These are phyloP conservation scores for Tetramorium bicarinatum DNA, from an alignment of 2,888 invertebrate genomes.

Conservation along the genomic window DNA sequence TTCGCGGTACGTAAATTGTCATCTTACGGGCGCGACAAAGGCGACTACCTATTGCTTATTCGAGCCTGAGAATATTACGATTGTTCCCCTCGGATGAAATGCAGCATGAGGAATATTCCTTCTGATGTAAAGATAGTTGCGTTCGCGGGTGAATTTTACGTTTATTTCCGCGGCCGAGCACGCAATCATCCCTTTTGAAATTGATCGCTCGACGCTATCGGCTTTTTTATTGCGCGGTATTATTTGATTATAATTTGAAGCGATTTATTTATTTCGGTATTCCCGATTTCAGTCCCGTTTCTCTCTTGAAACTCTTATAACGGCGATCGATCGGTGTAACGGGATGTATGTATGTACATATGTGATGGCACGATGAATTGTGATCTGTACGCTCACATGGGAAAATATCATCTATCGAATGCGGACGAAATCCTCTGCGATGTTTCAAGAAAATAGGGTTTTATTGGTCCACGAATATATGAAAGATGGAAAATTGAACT, in stretches of 20 bases:
- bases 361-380: neutral
- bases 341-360: constrained; percentile 10
- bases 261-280: neutral
- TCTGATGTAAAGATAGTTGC: neutral
- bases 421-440: neutral
- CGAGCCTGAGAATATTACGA: constrained; percentile 35
- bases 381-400: constrained; percentile 7
- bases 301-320: constrained; percentile 4
- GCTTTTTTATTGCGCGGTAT: neutral
- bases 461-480: constrained; percentile 11
- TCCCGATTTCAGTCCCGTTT: neutral
- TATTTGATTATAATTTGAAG: constrained; percentile 7
- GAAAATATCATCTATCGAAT: neutral
- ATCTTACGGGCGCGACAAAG: constrained; percentile 22
- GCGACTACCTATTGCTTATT: constrained; percentile 11
- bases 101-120: constrained; percentile 10
- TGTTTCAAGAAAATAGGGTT: constrained; percentile 26
- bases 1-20: constrained; percentile 7
- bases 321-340: constrained; percentile 26
- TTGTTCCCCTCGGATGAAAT: constrained; percentile 24
- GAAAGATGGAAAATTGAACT: constrained; percentile 22
- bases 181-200: neutral
- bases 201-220: neutral
- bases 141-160: neutral
- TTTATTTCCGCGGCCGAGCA: neutral